These are phyloP conservation scores for Zosterops pallidus DNA, from an alignment of 2,113 vertebrate species.

Conservation along the genomic window DNA sequence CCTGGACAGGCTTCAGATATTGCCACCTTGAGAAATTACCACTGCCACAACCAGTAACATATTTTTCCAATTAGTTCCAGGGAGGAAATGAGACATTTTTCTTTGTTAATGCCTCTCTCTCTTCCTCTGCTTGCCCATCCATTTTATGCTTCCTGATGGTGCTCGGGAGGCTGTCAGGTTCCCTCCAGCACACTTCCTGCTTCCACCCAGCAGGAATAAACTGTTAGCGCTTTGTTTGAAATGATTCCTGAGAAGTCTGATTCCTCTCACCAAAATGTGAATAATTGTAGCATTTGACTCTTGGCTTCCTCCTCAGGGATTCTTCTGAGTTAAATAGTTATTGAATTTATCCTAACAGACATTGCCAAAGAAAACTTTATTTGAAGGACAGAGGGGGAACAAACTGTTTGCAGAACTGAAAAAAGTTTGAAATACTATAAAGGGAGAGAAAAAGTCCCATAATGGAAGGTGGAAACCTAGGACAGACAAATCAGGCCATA, in stretches of 20 bases:
- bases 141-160: conserved; percentile 51
- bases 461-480: conserved; percentile 47
- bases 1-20: conserved; percentile 33
- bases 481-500: conserved; percentile 42
- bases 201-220: conserved; percentile 51
- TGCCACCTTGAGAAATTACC: conserved; percentile 51
- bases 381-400: conserved; percentile 34
- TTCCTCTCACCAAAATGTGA: conserved; percentile 42
- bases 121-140: conserved; percentile 28
- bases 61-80: conserved; percentile 61
- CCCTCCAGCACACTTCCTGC: conserved; percentile 25
- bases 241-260: conserved; percentile 31
- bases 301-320: conserved; percentile 55
- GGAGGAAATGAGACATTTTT: conserved; percentile 60
- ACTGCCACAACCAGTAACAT: conserved; percentile 33
- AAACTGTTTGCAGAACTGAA: conserved; percentile 51
- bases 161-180: conserved; percentile 29
- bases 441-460: conserved; percentile 43
- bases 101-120: conserved; percentile 63
- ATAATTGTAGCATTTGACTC: conserved; percentile 61
- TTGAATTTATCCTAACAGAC: conserved; percentile 49
- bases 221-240: conserved; percentile 14
- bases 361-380: conserved; percentile 67
- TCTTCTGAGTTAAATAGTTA: conserved; percentile 51
- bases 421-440: conserved; percentile 36